phyloP scores from a whole-genome alignment of 2,113 vertebrate genomes.

The Cettia cetti region DNA sequence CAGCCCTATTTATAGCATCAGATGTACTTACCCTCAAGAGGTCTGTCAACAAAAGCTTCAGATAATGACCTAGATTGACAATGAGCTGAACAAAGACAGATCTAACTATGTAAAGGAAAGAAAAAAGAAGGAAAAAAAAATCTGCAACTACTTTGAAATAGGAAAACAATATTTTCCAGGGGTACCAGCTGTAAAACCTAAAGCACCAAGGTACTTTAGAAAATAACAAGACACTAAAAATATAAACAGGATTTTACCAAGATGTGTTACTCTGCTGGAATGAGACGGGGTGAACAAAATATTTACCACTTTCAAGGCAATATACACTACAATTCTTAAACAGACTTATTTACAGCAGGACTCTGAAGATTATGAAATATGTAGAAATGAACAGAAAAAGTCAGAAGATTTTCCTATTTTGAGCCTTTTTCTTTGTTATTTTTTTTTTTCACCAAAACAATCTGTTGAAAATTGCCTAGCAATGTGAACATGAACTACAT shows the following conservation, averaged over 20 bases:
- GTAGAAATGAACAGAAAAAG: background rate
- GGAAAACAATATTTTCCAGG: background rate
- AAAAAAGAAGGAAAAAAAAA: background rate
- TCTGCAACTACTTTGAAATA: background rate
- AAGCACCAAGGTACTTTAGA: background rate
- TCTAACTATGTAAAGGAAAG: background rate
- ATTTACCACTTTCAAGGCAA: background rate
- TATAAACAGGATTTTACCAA: background rate
- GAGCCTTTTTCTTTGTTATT: background rate
- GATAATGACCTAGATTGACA: background rate
- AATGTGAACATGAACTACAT: background rate
- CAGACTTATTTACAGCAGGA: background rate
- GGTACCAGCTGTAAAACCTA: background rate
- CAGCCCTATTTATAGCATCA: background rate
- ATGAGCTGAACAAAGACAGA: background rate
- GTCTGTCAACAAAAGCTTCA: conserved; percentile 15
- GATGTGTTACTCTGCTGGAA: background rate
- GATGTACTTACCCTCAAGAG: background rate
- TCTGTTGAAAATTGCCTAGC: background rate
- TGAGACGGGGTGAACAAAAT: background rate
- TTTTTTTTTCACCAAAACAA: background rate
- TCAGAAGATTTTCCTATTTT: background rate
- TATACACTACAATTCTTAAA: background rate
- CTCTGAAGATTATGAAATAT: background rate
- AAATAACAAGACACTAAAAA: background rate